These are phyloP conservation scores for Karalla daura DNA, from an alignment of 2,797 vertebrate genomes.

Conservation along the genomic window DNA sequence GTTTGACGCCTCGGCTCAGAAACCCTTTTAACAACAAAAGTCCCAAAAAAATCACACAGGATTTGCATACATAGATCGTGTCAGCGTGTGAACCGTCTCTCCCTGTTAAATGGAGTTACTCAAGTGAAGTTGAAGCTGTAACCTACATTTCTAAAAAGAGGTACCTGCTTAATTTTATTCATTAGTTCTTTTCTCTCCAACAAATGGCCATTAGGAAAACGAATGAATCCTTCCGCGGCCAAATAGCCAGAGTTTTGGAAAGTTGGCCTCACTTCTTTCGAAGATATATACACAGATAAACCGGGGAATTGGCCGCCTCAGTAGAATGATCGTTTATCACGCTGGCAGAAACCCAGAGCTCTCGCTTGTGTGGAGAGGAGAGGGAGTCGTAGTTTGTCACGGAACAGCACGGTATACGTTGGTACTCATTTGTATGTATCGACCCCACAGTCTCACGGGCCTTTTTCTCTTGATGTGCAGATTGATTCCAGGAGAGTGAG, in stretches of 20 bases:
- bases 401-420: slow-evolving; percentile 6
- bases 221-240: slow-evolving; percentile 29
- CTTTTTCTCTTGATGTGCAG: slow-evolving; percentile 21
- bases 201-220: slow-evolving; percentile 52
- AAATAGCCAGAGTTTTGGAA: slow-evolving; percentile 41
- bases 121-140: slow-evolving; percentile 12
- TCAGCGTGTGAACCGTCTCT: slow-evolving; percentile 5
- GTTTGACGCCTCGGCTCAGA: slow-evolving; percentile 47
- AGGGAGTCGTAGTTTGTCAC: slow-evolving; percentile 15
- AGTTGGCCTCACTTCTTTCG: slow-evolving; percentile 34
- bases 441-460: slow-evolving; percentile 19
- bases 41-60: slow-evolving; percentile 22
- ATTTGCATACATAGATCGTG: slow-evolving; percentile 24
- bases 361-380: slow-evolving; percentile 11
- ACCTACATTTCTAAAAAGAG: slow-evolving; percentile 28
- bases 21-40: slow-evolving; percentile 30
- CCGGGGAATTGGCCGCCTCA: slow-evolving; percentile 22
- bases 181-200: slow-evolving; percentile 39
- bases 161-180: slow-evolving; percentile 32
- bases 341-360: slow-evolving; percentile 32
- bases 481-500: slow-evolving; percentile 20
- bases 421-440: slow-evolving; percentile 45
- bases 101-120: slow-evolving; percentile 25
- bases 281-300: slow-evolving; percentile 28
- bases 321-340: slow-evolving; percentile 26